These are phyloP conservation scores for Forbesichthys agassizii DNA, from an alignment of 2,113 vertebrate species.

Conservation along the genomic window DNA sequence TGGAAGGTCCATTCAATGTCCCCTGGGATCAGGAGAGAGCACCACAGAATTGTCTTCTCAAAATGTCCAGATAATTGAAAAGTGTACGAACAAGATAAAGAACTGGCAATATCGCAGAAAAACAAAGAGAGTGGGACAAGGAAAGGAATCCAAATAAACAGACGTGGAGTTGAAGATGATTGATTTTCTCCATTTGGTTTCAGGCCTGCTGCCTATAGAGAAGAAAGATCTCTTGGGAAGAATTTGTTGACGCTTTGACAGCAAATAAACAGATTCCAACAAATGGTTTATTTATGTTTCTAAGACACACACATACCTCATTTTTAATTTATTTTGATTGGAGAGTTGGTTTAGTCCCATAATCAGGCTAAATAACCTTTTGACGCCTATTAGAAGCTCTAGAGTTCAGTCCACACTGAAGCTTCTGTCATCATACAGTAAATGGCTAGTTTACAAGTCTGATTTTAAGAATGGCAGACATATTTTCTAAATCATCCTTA, in stretches of 20 bases:
- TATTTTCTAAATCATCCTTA: no score
- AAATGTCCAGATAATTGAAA: conserved; percentile 17
- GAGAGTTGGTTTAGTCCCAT: neutral
- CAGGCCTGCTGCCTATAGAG: conserved; percentile 4
- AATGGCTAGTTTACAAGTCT: no score
- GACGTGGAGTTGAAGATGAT: conserved; percentile 25
- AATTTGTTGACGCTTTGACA: conserved; percentile 7
- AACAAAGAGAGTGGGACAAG: conserved; percentile 7
- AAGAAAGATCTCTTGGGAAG: conserved; percentile 13
- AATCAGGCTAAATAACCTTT: conserved; percentile 6
- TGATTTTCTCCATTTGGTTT: conserved; percentile 24
- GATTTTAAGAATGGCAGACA: no score
- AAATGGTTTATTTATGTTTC: no score
- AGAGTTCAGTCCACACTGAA: no score
- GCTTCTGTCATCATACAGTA: no score
- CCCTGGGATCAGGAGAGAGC: neutral
- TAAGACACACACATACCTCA: conserved; percentile 6
- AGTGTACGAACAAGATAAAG: conserved; percentile 14
- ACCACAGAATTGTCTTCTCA: neutral
- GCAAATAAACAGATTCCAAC: neutral
- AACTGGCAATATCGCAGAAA: conserved; percentile 8
- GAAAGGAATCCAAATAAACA: conserved; percentile 7
- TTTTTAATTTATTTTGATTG: no score
- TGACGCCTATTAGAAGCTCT: conserved; percentile 17
- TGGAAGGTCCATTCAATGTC: conserved; percentile 6